Conservation (phyloP, 2,888 invertebrate genomes). For the Lathronympha strigana region DNA sequence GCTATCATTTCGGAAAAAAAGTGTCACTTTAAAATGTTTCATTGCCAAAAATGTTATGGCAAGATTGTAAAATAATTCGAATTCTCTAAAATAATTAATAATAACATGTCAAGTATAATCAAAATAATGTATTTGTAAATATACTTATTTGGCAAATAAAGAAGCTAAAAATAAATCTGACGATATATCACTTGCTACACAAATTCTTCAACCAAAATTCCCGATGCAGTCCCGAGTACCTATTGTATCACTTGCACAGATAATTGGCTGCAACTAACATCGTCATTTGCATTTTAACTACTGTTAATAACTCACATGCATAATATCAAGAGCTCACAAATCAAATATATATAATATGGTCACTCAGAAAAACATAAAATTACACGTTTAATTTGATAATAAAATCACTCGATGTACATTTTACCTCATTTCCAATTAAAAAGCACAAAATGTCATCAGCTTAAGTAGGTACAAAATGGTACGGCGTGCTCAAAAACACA, state of each 20-base stretch:
- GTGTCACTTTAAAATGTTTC: slow-evolving; percentile 22
- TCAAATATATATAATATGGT: no score
- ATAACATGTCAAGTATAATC: background rate
- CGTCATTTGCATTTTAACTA: no score
- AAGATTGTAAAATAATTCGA: slow-evolving; percentile 1
- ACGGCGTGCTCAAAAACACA: background rate
- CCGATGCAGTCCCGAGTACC: background rate
- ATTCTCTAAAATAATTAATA: background rate
- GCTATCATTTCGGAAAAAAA: slow-evolving; percentile 35
- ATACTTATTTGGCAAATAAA: background rate
- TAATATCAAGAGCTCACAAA: no score
- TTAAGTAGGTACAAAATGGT: no score
- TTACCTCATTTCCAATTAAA: no score
- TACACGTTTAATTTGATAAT: no score
- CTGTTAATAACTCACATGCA: no score
- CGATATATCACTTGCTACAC: background rate
- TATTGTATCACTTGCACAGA: no score
- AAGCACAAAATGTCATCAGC: no score
- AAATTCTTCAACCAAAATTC: background rate
- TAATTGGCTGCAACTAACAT: no score
- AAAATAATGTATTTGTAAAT: background rate
- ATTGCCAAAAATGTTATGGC: slow-evolving; percentile 9
- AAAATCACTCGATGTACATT: no score
- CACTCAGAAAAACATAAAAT: no score
- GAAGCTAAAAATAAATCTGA: background rate